phyloP scores from a whole-genome alignment of 2,113 vertebrate genomes.

The Carassius auratus region DNA sequence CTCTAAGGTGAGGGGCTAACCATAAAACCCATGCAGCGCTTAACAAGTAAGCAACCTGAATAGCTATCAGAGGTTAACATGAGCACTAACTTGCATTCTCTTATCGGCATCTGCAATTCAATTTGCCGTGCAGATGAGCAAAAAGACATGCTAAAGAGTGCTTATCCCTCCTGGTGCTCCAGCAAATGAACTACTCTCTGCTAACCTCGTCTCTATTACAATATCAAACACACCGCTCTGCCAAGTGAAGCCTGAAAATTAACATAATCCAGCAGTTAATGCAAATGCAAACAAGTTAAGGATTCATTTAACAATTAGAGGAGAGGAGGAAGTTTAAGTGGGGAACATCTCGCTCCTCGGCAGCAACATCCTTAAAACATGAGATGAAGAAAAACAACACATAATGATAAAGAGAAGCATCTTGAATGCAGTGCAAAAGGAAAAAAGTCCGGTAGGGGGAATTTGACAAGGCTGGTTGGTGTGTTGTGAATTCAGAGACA shows the following conservation, averaged over 20 bases:
- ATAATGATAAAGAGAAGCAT: neutral
- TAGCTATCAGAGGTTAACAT: constrained; percentile 5
- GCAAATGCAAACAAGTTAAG: constrained; percentile 52
- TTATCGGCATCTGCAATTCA: constrained; percentile 23
- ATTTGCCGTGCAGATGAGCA: constrained; percentile 33
- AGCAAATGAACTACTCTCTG: constrained; percentile 36
- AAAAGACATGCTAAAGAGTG: constrained; percentile 24
- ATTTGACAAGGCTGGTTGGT: neutral
- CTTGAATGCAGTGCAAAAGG: neutral
- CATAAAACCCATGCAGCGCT: neutral
- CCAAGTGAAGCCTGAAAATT: constrained; percentile 44
- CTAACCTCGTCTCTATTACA: constrained; percentile 50
- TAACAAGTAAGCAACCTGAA: neutral
- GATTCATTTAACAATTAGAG: constrained; percentile 58
- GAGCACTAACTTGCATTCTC: neutral
- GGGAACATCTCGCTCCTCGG: neutral
- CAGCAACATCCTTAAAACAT: constrained; percentile 10
- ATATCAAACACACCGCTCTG: constrained; percentile 38
- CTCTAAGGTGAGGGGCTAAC: neutral
- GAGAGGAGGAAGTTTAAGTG: constrained; percentile 22
- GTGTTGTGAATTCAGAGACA: neutral
- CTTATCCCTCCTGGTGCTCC: constrained; percentile 37
- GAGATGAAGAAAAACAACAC: neutral
- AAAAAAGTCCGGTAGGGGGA: neutral
- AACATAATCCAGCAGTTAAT: constrained; percentile 55